phyloP scores from a whole-genome alignment of 2,113 vertebrate genomes.

The Condylura cristata region DNA sequence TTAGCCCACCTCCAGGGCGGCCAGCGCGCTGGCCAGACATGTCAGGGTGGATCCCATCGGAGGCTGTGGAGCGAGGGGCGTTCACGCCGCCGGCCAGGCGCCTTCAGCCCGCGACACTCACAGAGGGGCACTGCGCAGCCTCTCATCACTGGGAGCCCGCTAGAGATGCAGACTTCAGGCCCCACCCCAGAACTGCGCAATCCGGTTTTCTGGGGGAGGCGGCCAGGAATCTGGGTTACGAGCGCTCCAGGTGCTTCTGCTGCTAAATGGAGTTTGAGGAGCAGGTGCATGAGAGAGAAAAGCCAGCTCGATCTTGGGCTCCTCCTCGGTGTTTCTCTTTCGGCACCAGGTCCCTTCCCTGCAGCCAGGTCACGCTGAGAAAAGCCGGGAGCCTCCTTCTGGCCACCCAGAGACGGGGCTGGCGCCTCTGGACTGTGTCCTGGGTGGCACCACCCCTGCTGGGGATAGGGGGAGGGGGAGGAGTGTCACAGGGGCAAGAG shows the following conservation, averaged over 20 bases:
- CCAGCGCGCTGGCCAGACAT: not conserved
- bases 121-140: fast-evolving
- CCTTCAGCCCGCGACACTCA: not conserved
- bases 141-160: not conserved
- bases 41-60: not conserved
- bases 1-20: not conserved
- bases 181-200: not conserved
- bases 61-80: not conserved
- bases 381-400: not conserved
- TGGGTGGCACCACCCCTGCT: not conserved
- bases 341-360: not conserved
- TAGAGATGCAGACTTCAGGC: not conserved
- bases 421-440: not conserved
- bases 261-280: not conserved
- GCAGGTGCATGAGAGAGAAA: not conserved
- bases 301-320: not conserved
- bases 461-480: not conserved
- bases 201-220: not conserved
- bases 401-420: not conserved
- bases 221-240: not conserved
- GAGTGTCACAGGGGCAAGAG: not conserved
- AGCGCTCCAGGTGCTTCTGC: not conserved
- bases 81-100: not conserved
- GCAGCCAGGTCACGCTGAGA: no score
- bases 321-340: not conserved